These are phyloP conservation scores for Oscarella lobularis DNA, from an alignment of 37 sponge, comb jelly and placozoan genomes.

Conservation along the genomic window DNA sequence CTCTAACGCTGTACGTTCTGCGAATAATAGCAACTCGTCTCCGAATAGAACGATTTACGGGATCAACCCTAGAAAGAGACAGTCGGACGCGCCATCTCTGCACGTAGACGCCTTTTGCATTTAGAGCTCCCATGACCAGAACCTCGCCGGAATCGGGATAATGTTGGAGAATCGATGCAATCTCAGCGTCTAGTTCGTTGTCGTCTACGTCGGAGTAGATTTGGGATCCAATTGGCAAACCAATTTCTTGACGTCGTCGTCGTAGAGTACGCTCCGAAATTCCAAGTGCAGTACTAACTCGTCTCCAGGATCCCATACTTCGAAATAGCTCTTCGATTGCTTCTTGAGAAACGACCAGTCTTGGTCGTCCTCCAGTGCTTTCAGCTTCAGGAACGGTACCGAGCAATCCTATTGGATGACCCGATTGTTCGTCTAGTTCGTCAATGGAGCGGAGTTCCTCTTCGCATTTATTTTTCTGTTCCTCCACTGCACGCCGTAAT, in stretches of 20 bases:
- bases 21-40: conserved; percentile 10
- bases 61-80: conserved; percentile 35
- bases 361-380: too few species aligned
- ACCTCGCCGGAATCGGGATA: conserved; percentile 32
- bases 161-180: conserved; percentile 4
- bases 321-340: neutral
- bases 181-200: conserved; percentile 16
- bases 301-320: neutral
- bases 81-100: conserved; percentile 29
- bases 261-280: neutral
- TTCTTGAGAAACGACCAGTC: too few species aligned
- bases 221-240: neutral
- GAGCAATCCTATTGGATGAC: too few species aligned
- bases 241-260: neutral
- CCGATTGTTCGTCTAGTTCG: too few species aligned
- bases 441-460: too few species aligned
- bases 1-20: conserved; percentile 16
- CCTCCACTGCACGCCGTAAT: too few species aligned
- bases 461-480: too few species aligned
- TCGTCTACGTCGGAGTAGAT: conserved; percentile 1
- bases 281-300: neutral
- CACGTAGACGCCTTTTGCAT: conserved; percentile 3
- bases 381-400: too few species aligned
- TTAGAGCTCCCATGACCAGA: conserved; percentile 8
- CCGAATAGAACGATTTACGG: conserved; percentile 13